Evolutionary conservation across 2,888 invertebrate species (phyloP).

Genomic region (Papilio protenor): DNA sequence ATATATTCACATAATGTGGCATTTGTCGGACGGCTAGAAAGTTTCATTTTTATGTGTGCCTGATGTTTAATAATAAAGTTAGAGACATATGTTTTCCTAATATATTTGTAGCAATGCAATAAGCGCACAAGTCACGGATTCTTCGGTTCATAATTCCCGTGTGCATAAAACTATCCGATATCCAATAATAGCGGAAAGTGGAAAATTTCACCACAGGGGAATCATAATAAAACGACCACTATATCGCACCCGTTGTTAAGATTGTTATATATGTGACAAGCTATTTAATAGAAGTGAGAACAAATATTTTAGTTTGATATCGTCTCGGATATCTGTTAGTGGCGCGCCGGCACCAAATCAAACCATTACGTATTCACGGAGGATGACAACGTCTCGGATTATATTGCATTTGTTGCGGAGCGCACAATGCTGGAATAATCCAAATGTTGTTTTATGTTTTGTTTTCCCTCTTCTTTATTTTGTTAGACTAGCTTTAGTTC

Average conservation of each 20-base stretch:
- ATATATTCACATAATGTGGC: slow-evolving; percentile 55
- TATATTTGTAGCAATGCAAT: slow-evolving; percentile 56
- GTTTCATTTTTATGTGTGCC: slow-evolving; percentile 9
- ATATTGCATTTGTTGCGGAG: slow-evolving; percentile 51
- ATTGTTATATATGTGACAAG: slow-evolving; percentile 19
- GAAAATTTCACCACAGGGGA: slow-evolving; percentile 64
- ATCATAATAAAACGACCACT: slow-evolving; percentile 71
- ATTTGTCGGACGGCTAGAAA: slow-evolving; percentile 18
- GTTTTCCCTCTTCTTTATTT: slow-evolving; percentile 22
- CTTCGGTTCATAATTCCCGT: slow-evolving; percentile 64
- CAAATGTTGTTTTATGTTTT: slow-evolving; percentile 31
- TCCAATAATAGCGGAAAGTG: slow-evolving; percentile 72
- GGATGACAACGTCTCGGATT: slow-evolving; percentile 54
- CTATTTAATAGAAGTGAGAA: slow-evolving; percentile 23
- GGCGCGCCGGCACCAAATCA: slow-evolving; percentile 59
- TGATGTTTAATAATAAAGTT: slow-evolving; percentile 36
- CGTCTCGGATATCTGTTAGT: slow-evolving; percentile 58
- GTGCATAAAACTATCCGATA: slow-evolving; percentile 67
- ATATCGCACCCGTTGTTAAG: slow-evolving; percentile 53
- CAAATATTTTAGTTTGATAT: slow-evolving; percentile 56
- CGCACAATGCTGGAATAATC: slow-evolving; percentile 38
- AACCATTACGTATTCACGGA: slow-evolving; percentile 61
- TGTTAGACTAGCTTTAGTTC: not conserved
- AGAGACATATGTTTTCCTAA: slow-evolving; percentile 29
- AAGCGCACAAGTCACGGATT: slow-evolving; percentile 67